Percentiles rank a stretch among this genome's conserved stretches.
Conservation (phyloP, 2,113 vertebrate genomes). For the Fulica atra region DNA sequence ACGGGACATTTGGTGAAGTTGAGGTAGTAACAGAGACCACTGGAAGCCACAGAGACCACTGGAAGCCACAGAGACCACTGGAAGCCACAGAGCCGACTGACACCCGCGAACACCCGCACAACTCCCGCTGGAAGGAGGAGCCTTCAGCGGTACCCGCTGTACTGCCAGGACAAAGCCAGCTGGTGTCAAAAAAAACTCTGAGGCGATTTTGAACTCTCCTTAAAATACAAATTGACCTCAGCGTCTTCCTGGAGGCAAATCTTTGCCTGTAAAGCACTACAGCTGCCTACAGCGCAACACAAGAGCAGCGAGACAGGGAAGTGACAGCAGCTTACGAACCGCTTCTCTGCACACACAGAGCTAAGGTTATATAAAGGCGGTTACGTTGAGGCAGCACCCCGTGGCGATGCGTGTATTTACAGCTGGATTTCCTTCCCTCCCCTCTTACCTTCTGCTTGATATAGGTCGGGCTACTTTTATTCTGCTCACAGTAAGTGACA, state of each 20-base stretch:
- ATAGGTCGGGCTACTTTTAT: slow-evolving; percentile 71
- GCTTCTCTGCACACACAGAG: neutral
- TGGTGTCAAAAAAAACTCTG: neutral
- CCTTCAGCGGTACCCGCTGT: rapidly evolving
- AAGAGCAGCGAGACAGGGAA: neutral
- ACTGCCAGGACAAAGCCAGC: neutral
- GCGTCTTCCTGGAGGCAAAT: neutral
- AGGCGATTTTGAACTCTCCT: neutral
- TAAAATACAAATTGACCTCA: neutral
- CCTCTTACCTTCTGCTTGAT: slow-evolving; percentile 76
- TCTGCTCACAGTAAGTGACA: slow-evolving; percentile 76
- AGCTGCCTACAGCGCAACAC: neutral
- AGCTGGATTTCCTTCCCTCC: neutral
- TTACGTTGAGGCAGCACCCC: neutral
- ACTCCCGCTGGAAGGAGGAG: neutral
- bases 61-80: neutral
- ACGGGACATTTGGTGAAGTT: neutral
- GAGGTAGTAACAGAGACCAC: neutral
- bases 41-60: neutral
- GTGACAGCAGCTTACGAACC: neutral
- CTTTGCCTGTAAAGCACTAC: neutral
- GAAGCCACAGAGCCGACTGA: neutral
- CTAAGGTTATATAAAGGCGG: neutral
- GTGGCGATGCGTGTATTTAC: neutral
- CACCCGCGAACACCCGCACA: neutral